Evolutionary conservation across 2,888 invertebrate species (phyloP), one percentile per base, ranked within the genome.

Genomic region (Miltochrista miniata): DNA sequence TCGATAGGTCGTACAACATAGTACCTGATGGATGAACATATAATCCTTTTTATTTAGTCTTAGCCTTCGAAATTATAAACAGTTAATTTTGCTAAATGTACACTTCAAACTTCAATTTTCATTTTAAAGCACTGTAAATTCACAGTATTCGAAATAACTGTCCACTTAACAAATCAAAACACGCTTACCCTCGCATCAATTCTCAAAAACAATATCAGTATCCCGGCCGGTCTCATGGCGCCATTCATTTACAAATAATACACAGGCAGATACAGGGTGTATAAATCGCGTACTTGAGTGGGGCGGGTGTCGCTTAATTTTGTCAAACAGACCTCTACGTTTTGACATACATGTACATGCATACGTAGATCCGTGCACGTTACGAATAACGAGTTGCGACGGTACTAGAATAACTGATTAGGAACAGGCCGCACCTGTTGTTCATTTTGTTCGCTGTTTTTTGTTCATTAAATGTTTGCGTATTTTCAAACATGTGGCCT

Each of bases 371-470:
- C 42, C n/a, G 50, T 45, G 41, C 76, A 73, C 61, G 71, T 59
- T 48, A 62, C 54, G 80, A 81, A 83, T 81, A 78, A 73, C 68
- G 75, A 81, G 74, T 73, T 68, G 64, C 59, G 56, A 67, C 67
- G 74, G 67, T 63, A 61, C 69, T 72, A 72, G 83, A 84, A 84
- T 84, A 70, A 69, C 72, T 81, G 79, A 85, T 84, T 81, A 76
- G 76, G 65, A 62, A 59, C 63, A 55, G 59, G 59, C 64, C 68
- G 74, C 80, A 81, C 81, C 81, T 81, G 83, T 76, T 77, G 71
- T 69, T 56, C 54, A 51, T 57, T 62, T 56, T 63, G 56, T 57
- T 55, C 48, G 34, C 39, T 51, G 53, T 65, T 66, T 68, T 68
- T 65, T 68, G 69, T 68, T 65, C 54, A 66, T 68, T 61, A 68